Evolutionary conservation across 2,797 vertebrate genomes (phyloP).

Genomic region (Nannoperca australis): DNA sequence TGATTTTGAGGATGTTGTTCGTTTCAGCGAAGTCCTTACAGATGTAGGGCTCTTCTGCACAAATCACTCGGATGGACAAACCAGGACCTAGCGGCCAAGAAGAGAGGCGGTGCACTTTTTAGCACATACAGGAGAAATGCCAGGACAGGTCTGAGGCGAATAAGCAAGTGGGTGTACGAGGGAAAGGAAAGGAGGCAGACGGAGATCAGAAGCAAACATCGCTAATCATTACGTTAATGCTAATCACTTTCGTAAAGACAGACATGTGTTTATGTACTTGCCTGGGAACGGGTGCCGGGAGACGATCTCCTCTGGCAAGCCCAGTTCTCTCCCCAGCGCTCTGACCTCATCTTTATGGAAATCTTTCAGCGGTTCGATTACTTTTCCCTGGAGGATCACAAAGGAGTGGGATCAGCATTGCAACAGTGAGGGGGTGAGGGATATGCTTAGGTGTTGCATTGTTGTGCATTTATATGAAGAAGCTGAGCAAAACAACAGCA

Average conservation of each 20-base stretch:
- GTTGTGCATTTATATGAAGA: slow-evolving; percentile 10
- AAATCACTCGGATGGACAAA: slow-evolving; percentile 97
- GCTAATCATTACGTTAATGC: not conserved
- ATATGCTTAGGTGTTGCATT: slow-evolving; percentile 6
- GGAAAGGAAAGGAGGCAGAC: not conserved
- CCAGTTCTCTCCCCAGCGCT: slow-evolving; percentile 94
- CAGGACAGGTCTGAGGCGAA: not conserved
- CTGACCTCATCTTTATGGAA: slow-evolving; percentile 99
- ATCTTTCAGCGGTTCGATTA: slow-evolving; percentile 98
- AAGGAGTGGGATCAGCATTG: slow-evolving; percentile 45
- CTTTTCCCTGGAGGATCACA: slow-evolving; percentile 89
- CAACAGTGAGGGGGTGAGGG: slow-evolving; percentile 1
- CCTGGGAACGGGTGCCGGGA: slow-evolving; percentile 97
- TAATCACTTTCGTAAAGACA: not conserved
- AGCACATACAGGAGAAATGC: slow-evolving; percentile 1
- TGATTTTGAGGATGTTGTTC: slow-evolving; percentile 98
- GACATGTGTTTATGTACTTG: slow-evolving; percentile 58
- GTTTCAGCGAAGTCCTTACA: slow-evolving; percentile 99
- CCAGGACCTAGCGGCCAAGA: slow-evolving; percentile 90
- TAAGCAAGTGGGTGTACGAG: not conserved
- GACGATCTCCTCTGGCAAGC: slow-evolving; percentile 96
- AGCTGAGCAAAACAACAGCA: slow-evolving; percentile 9
- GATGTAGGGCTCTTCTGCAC: slow-evolving; percentile 96
- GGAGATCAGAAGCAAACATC: not conserved
- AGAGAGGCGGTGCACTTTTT: not conserved